A percentile compares a stretch with the other conserved stretches of the same genome.
phyloP scores from a whole-genome alignment of 2,113 vertebrate species.

The Sorex fumeus region DNA sequence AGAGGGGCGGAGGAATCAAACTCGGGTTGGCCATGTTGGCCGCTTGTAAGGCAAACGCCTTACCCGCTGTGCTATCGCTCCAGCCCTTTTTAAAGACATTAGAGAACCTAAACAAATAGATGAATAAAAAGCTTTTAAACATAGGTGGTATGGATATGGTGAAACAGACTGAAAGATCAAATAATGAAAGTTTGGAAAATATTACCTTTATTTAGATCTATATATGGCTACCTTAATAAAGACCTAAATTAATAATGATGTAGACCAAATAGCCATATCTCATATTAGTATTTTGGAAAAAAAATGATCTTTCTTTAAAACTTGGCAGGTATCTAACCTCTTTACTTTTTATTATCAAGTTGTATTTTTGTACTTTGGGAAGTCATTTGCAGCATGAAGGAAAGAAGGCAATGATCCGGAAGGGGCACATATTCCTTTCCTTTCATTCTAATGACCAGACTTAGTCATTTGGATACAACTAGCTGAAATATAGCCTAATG shows the following conservation, averaged over 20 bases:
- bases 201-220: background rate
- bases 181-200: constrained; percentile 14
- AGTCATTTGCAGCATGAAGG: background rate
- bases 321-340: no score
- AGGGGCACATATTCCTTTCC: background rate
- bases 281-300: no score
- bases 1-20: no score
- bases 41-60: no score
- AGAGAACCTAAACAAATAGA: constrained; percentile 16
- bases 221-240: background rate
- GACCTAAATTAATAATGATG: background rate
- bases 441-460: constrained; percentile 1
- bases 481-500: background rate
- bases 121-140: no score
- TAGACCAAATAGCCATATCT: constrained; percentile 1
- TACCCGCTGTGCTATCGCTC: no score
- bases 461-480: background rate
- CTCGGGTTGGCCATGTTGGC: no score
- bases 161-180: background rate
- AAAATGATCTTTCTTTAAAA: no score
- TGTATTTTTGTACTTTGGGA: background rate
- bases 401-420: background rate
- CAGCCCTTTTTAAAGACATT: background rate
- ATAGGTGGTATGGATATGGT: no score
- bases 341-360: no score